Evolutionary conservation across 2,888 invertebrate species (phyloP).

Genomic region (Aporophyla nigra): DNA sequence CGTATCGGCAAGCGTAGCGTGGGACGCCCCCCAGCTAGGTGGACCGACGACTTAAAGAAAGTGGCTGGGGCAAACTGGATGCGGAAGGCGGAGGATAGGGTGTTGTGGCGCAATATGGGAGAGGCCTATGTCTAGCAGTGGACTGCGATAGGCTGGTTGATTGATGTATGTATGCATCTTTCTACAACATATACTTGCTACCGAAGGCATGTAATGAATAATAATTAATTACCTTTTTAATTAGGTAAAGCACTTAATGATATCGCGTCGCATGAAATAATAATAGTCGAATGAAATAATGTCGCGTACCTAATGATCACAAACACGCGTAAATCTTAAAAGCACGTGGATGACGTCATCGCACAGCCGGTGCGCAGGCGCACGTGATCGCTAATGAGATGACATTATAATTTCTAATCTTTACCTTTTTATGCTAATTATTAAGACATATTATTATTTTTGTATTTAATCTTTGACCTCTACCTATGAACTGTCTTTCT

Average conservation of each 20-base stretch:
- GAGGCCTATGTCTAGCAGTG: no score
- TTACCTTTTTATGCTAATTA: conserved; percentile 30
- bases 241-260: conserved; percentile 8
- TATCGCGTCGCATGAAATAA: no score
- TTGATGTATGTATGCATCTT: background rate
- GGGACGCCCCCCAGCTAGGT: no score
- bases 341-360: conserved; percentile 38
- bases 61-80: no score
- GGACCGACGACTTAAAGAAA: no score
- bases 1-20: no score
- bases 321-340: conserved; percentile 11
- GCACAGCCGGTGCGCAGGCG: conserved; percentile 6
- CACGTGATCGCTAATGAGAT: conserved; percentile 36
- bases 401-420: conserved; percentile 47
- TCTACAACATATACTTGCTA: background rate
- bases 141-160: no score
- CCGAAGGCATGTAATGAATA: background rate
- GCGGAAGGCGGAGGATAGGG: no score
- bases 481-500: background rate
- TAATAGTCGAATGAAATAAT: no score
- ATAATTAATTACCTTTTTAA: background rate
- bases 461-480: conserved; percentile 2
- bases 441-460: background rate
- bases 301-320: background rate
- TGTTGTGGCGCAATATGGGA: no score